phyloP scores from a whole-genome alignment of 35 echinoderm and acorn worm genomes.

The Acanthaster planci region DNA sequence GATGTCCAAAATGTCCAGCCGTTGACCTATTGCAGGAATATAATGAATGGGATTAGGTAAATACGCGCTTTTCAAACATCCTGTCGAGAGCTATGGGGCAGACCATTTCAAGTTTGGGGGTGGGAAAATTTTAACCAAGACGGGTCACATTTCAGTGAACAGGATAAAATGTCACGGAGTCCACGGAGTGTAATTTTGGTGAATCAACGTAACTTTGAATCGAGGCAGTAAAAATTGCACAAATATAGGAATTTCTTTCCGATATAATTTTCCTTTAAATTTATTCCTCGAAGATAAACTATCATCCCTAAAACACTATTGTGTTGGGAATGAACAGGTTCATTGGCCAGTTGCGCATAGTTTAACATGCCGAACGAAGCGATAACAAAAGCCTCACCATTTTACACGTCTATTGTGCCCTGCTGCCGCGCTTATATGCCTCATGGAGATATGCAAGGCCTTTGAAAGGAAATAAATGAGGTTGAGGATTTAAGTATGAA shows the following conservation, averaged over 20 bases:
- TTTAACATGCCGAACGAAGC: conserved; percentile 10
- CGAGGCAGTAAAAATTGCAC: neutral
- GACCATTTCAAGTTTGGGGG: neutral
- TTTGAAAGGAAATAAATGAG: neutral
- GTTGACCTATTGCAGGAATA: conserved; percentile 13
- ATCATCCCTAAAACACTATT: neutral
- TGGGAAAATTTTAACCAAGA: neutral
- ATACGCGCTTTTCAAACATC: conserved; percentile 23
- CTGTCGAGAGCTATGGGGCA: neutral
- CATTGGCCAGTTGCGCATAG: conserved; percentile 24
- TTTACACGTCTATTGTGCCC: neutral
- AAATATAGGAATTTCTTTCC: too few species aligned
- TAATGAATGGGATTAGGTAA: conserved; percentile 24
- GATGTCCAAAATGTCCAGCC: neutral
- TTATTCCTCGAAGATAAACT: neutral
- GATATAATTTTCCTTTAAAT: neutral
- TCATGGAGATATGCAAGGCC: neutral
- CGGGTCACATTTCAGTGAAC: neutral
- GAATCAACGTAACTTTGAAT: neutral
- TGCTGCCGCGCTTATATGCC: neutral
- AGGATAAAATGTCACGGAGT: neutral
- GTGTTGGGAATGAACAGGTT: neutral
- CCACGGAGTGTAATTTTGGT: neutral
- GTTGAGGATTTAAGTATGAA: neutral
- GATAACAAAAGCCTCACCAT: conserved; percentile 9